Conservation (phyloP, 2,888 invertebrate species). For the Theristus sp. region DNA sequence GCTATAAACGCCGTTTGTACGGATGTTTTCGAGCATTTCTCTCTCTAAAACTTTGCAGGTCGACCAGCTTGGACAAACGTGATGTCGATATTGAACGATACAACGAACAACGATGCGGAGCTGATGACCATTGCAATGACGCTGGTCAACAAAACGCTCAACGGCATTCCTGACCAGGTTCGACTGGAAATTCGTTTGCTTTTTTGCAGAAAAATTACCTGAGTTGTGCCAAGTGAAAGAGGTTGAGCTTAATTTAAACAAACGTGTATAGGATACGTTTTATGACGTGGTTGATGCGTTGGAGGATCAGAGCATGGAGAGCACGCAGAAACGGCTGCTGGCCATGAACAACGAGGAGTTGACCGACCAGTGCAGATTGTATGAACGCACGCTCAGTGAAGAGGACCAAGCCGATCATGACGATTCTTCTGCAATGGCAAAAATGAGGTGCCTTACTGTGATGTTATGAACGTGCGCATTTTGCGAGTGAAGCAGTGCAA, state of each 20-base stretch:
- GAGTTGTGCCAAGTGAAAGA: too few relatives aligned
- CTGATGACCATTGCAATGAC: conserved; percentile 86
- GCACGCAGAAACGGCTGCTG: conserved; percentile 10
- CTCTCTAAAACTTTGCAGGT: conserved; percentile 34
- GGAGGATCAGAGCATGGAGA: conserved; percentile 53
- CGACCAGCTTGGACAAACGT: conserved; percentile 54
- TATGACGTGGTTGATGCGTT: conserved; percentile 89
- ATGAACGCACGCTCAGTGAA: conserved; percentile 24
- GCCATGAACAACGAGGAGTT: conserved; percentile 15
- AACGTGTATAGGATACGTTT: conserved; percentile 77
- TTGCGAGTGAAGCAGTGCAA: too few relatives aligned
- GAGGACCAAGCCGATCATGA: conserved; percentile 15
- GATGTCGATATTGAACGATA: conserved; percentile 68
- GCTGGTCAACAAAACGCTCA: conserved; percentile 51
- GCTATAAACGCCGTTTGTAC: too few relatives aligned
- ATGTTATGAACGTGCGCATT: too few relatives aligned
- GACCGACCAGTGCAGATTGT: conserved; percentile 21
- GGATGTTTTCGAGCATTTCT: too few relatives aligned
- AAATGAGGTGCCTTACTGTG: conserved; percentile 9
- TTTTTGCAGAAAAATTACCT: too few relatives aligned
- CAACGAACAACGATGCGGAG: conserved; percentile 79
- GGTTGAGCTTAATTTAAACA: too few relatives aligned
- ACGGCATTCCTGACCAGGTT: conserved; percentile 26
- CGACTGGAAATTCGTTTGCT: too few relatives aligned
- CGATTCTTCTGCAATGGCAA: neutral